Evolutionary conservation across 1,140 invertebrate species (phyloP).

Genomic region (Reticulitermes speratus): DNA sequence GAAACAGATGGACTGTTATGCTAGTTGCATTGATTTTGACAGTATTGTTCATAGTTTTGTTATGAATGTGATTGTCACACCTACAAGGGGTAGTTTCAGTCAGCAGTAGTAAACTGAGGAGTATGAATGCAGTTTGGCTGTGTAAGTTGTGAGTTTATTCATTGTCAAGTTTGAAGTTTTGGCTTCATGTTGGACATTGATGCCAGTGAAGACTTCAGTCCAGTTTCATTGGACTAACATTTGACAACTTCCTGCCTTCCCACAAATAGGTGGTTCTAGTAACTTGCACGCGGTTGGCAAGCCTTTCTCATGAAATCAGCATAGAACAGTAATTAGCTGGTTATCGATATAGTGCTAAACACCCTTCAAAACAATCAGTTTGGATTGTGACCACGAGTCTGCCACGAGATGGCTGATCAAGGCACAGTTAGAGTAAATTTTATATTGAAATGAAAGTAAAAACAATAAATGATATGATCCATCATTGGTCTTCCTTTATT

Average conservation of each 20-base stretch:
- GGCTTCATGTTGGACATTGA: background rate
- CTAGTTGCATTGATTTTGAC: too few species aligned
- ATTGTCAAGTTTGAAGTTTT: background rate
- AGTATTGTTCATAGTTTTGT: too few species aligned
- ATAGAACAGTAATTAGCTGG: background rate
- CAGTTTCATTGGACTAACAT: background rate
- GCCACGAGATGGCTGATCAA: slow-evolving; percentile 3
- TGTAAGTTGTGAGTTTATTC: background rate
- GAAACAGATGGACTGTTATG: too few species aligned
- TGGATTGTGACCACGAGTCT: background rate
- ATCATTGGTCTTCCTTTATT: background rate
- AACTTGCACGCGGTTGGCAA: slow-evolving; percentile 19
- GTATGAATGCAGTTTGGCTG: background rate
- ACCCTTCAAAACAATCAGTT: background rate
- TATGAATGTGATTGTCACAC: too few species aligned
- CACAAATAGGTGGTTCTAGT: background rate
- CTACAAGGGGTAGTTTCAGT: too few species aligned
- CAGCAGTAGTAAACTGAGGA: background rate
- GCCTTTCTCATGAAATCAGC: background rate
- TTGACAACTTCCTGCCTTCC: background rate
- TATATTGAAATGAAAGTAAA: slow-evolving; percentile 25
- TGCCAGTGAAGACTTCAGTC: background rate
- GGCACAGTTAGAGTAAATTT: slow-evolving; percentile 23
- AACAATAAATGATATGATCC: background rate
- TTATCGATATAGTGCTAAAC: background rate